These are phyloP conservation scores for Agraylea sexmaculata DNA, from an alignment of 1,140 invertebrate species.

Conservation along the genomic window DNA sequence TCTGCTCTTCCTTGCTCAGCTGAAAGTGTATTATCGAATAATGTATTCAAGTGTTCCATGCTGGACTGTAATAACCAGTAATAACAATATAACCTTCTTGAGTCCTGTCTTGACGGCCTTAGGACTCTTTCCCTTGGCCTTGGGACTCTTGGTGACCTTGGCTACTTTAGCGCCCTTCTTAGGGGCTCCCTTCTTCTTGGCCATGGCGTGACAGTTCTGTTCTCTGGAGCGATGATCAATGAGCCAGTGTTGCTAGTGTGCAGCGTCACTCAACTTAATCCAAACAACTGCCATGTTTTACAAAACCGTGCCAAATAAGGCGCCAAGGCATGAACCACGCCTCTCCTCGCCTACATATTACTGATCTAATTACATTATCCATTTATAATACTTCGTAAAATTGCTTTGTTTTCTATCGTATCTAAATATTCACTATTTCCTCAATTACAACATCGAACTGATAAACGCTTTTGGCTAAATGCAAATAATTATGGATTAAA, in stretches of 20 bases:
- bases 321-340: background rate
- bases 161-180: slow-evolving; percentile 13
- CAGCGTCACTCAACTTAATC: background rate
- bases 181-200: slow-evolving; percentile 17
- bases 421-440: no score
- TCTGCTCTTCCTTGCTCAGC: slow-evolving; percentile 16
- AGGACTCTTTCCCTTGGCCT: slow-evolving; percentile 19
- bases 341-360: slow-evolving; percentile 10
- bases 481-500: no score
- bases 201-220: slow-evolving; percentile 9
- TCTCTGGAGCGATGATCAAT: background rate
- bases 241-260: no score
- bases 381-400: no score
- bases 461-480: no score
- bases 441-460: no score
- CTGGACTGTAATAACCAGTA: background rate
- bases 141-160: slow-evolving; percentile 19
- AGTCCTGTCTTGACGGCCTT: slow-evolving; percentile 17
- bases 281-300: background rate
- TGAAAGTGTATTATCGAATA: slow-evolving; percentile 1
- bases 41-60: background rate
- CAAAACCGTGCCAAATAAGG: slow-evolving; percentile 3
- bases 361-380: slow-evolving; percentile 5
- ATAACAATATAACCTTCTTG: slow-evolving; percentile 16
- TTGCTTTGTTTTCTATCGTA: no score